Percentiles rank a stretch among this genome's conserved stretches.
These are phyloP conservation scores for zebrafish (Danio rerio) DNA, from an alignment of 2,113 vertebrate species.

Conservation along the genomic window GRCz12tu NC_133196.1:14419001-14419500, in stretches of 20 bases:
- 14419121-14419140: too few species aligned
- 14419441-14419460: slow-evolving; percentile 68
- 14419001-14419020: too few species aligned
- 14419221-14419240: neutral
- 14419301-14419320: slow-evolving; percentile 52
- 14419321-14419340: slow-evolving; percentile 28
- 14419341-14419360: slow-evolving; percentile 57
- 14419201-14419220: neutral
- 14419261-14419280: slow-evolving; percentile 6
- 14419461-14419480: slow-evolving; percentile 64
- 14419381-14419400: slow-evolving; percentile 72
- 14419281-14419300: slow-evolving; percentile 39
- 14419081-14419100: too few species aligned
- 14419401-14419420: slow-evolving; percentile 76
- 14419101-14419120: too few species aligned
- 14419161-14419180: too few species aligned
- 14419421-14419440: slow-evolving; percentile 72
- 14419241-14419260: neutral
- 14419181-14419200: neutral
- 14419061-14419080: too few species aligned
- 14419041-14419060: too few species aligned
- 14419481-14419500: slow-evolving; percentile 68
- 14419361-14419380: slow-evolving; percentile 79
- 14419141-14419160: too few species aligned
- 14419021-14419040: too few species aligned